phyloP scores from a whole-genome alignment of 2,888 invertebrate genomes.

The Thyatira batis region DNA sequence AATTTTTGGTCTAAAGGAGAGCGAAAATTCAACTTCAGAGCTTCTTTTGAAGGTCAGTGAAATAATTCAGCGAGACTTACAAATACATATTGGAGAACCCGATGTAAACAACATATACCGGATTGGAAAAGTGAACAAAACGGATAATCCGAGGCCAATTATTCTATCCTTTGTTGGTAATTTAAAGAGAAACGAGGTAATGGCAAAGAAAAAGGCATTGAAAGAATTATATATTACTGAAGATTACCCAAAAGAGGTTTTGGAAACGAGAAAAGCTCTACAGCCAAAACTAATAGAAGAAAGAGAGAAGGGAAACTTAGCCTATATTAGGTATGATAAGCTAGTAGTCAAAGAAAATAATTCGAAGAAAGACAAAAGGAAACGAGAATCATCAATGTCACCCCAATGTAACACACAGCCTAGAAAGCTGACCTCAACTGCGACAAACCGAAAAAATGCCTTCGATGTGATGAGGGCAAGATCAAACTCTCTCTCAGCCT shows the following conservation, averaged over 20 bases:
- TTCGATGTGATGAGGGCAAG: slow-evolving; percentile 2
- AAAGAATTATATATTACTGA: too few species aligned
- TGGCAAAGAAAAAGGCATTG: not conserved
- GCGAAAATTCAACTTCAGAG: too few species aligned
- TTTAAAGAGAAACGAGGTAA: slow-evolving; percentile 1
- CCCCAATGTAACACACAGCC: not conserved
- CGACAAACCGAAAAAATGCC: not conserved
- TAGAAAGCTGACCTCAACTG: not conserved
- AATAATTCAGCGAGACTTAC: not conserved
- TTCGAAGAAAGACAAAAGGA: not conserved
- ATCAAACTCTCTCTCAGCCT: slow-evolving; percentile 1
- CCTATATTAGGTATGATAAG: too few species aligned
- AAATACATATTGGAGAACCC: not conserved
- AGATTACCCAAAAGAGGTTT: too few species aligned
- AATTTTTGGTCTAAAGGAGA: not conserved
- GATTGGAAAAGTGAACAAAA: slow-evolving; percentile 1
- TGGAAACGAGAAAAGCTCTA: too few species aligned
- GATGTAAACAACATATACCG: slow-evolving; percentile 2
- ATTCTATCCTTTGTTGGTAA: not conserved
- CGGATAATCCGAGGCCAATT: not conserved
- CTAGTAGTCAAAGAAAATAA: too few species aligned
- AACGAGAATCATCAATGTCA: not conserved
- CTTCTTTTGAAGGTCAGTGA: not conserved
- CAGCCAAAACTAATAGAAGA: too few species aligned
- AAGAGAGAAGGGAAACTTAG: too few species aligned